A percentile compares a stretch with the other conserved stretches of the same genome.
These are phyloP conservation scores for Noctua janthina DNA, from an alignment of 2,888 invertebrate species.

Conservation along the genomic window DNA sequence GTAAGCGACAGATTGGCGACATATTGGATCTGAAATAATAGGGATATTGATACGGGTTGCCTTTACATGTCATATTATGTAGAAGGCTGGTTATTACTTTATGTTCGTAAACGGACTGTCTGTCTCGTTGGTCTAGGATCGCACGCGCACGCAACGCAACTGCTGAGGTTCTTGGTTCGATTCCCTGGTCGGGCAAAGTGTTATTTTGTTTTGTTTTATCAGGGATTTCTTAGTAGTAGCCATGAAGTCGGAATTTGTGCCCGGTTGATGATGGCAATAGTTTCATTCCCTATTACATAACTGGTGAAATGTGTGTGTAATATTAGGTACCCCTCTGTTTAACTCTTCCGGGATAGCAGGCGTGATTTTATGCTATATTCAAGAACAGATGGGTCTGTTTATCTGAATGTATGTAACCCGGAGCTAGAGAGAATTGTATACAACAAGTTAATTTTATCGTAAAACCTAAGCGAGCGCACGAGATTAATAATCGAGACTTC, in stretches of 20 bases:
- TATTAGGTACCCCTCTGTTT: background rate
- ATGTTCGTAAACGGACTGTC: too few relatives aligned
- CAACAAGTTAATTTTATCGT: background rate
- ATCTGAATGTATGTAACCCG: background rate
- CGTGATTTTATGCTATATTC: background rate
- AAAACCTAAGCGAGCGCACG: too few relatives aligned
- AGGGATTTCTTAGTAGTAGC: background rate
- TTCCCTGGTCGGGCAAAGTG: background rate
- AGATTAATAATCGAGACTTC: background rate
- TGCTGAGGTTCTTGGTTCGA: background rate
- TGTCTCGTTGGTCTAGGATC: too few relatives aligned
- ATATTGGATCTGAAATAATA: conserved; percentile 50
- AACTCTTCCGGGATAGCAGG: background rate
- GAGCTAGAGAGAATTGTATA: background rate
- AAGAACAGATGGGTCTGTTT: background rate
- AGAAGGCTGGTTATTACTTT: background rate
- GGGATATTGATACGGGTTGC: conserved; percentile 37
- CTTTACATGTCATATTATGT: conserved; percentile 5
- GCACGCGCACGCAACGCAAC: background rate
- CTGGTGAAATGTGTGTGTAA: too few relatives aligned
- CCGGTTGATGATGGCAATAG: background rate
- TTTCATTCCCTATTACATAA: background rate
- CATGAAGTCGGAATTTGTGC: background rate
- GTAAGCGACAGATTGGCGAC: conserved; percentile 47
- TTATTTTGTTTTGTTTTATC: background rate